Conservation (phyloP, 2,888 invertebrate genomes). For the Dysmachus trigonus region DNA sequence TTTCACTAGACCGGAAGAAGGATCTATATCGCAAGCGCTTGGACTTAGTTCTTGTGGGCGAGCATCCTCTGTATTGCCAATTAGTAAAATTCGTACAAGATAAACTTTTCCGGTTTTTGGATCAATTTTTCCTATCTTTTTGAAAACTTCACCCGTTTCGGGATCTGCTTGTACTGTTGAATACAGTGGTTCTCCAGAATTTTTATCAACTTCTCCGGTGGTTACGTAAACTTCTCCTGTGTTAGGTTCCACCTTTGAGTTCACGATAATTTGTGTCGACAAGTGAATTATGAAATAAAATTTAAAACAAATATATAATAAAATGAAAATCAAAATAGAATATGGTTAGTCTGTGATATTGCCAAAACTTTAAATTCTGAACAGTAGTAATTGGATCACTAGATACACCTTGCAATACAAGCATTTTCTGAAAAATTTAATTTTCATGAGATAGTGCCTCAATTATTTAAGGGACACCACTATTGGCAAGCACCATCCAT, state of each 20-base stretch:
- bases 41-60: background rate
- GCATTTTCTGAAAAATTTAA: no score
- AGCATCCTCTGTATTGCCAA: background rate
- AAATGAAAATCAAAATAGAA: background rate
- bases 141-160: constrained; percentile 76
- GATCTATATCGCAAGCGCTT: background rate
- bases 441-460: no score
- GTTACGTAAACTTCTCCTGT: constrained; percentile 68
- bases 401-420: no score
- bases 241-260: background rate
- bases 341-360: no score
- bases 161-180: constrained; percentile 77
- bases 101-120: constrained; percentile 73
- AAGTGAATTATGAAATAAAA: background rate
- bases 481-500: no score
- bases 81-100: background rate
- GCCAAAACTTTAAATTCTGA: no score
- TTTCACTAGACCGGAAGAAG: background rate
- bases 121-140: constrained; percentile 76
- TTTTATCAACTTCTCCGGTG: constrained; percentile 72
- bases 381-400: no score
- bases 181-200: constrained; percentile 72
- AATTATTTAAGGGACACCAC: no score
- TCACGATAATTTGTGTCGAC: background rate
- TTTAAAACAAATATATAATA: background rate